These are phyloP conservation scores for Boloria selene DNA, from an alignment of 2,888 invertebrate species.

Conservation along the genomic window DNA sequence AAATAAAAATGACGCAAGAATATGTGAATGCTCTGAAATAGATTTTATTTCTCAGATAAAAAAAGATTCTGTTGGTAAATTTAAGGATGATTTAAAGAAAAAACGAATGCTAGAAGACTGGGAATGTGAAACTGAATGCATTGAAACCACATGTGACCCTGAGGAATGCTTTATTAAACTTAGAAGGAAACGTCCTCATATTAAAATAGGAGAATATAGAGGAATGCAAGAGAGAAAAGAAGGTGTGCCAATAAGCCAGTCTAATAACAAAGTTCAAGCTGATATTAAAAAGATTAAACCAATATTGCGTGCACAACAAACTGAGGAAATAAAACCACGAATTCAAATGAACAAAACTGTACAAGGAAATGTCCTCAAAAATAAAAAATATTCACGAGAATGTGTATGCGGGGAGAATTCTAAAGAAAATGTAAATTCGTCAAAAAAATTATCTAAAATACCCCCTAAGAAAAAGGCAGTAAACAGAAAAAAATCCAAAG, in stretches of 20 bases:
- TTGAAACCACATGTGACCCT: constrained; percentile 46
- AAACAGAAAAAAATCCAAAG: constrained; percentile 9
- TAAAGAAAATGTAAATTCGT: neutral
- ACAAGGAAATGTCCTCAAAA: neutral
- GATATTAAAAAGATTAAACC: constrained; percentile 25
- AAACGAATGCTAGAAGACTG: constrained; percentile 46
- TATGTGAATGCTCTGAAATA: constrained; percentile 23
- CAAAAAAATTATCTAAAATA: neutral
- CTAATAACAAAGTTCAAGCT: constrained; percentile 25
- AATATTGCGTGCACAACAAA: constrained; percentile 16
- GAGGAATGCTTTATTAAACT: constrained; percentile 48
- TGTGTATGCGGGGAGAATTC: no score
- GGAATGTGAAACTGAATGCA: constrained; percentile 47
- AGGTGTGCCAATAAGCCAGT: constrained; percentile 12
- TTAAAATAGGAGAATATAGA: neutral
- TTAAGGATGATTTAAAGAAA: constrained; percentile 47
- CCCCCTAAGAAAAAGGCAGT: constrained; percentile 11
- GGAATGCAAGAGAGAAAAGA: constrained; percentile 15
- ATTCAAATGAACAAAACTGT: neutral
- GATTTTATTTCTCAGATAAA: constrained; percentile 43
- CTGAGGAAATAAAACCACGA: neutral
- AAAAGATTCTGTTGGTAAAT: constrained; percentile 55
- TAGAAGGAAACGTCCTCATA: constrained; percentile 2
- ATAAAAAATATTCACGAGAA: no score
- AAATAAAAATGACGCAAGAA: constrained; percentile 3